These are phyloP conservation scores for Eupsilia transversa DNA, from an alignment of 2,888 invertebrate species.

Conservation along the genomic window DNA sequence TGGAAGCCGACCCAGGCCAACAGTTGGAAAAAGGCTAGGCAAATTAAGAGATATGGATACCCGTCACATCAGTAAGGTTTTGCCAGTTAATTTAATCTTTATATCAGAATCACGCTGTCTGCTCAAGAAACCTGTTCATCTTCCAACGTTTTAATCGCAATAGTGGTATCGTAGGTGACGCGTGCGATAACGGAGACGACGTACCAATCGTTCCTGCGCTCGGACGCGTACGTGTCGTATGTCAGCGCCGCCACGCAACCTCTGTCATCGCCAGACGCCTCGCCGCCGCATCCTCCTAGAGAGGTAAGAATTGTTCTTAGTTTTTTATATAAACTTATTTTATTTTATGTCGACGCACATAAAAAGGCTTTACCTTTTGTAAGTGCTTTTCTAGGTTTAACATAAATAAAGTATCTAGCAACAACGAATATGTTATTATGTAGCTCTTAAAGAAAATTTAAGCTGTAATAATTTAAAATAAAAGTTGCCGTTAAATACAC, in stretches of 20 bases:
- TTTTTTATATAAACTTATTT: not conserved
- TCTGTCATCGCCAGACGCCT: constrained; percentile 91
- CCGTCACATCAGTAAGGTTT: not conserved
- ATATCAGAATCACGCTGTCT: not conserved
- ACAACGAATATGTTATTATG: not conserved
- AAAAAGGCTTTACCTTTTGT: not conserved
- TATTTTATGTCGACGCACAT: not conserved
- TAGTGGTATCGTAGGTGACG: constrained; percentile 91
- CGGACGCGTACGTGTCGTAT: constrained; percentile 97
- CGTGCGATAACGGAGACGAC: constrained; percentile 96
- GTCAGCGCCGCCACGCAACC: constrained; percentile 95
- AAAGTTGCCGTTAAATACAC: not conserved
- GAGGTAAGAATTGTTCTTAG: constrained; percentile 70
- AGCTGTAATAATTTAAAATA: not conserved
- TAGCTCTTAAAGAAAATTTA: not conserved
- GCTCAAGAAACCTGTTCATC: not conserved
- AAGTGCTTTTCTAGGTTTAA: not conserved
- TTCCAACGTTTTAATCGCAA: constrained; percentile 25
- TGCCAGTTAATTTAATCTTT: not conserved
- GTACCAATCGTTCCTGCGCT: constrained; percentile 97
- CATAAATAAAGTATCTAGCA: not conserved
- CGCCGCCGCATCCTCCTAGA: constrained; percentile 78
- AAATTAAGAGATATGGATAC: too few relatives aligned
- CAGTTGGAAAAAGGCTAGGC: too few relatives aligned
- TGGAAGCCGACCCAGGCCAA: too few relatives aligned